These are phyloP conservation scores for Protomyctophum bolini DNA, from an alignment of 2,113 vertebrate genomes.

Conservation along the genomic window DNA sequence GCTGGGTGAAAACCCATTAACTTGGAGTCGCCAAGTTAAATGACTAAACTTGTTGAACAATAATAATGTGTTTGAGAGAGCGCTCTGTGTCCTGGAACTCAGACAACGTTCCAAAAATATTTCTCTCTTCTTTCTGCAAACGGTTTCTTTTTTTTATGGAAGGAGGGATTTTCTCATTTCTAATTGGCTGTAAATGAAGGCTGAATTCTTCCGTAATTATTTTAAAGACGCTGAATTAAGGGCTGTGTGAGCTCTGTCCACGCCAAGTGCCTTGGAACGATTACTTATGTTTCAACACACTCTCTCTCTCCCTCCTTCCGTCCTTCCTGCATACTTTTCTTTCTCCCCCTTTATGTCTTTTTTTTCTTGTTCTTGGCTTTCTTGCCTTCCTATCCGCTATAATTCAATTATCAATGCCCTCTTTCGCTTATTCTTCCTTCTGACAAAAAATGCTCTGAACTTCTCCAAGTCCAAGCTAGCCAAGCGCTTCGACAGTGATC, in stretches of 20 bases:
- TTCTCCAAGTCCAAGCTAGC: too few relatives aligned
- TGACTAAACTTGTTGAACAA: constrained; percentile 57
- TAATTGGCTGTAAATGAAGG: constrained; percentile 34
- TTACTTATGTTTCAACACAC: not conserved
- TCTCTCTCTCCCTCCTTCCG: not conserved
- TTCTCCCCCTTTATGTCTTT: not conserved
- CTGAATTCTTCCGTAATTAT: constrained; percentile 46
- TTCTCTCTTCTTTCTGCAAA: constrained; percentile 25
- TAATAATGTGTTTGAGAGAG: constrained; percentile 25
- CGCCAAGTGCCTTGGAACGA: constrained; percentile 30
- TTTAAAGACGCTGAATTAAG: constrained; percentile 48
- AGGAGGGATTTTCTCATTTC: constrained; percentile 32
- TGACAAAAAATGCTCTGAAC: too few relatives aligned
- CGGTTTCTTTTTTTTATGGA: constrained; percentile 21
- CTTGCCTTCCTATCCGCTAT: too few relatives aligned
- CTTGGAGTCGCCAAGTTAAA: constrained; percentile 50
- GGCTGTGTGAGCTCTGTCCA: constrained; percentile 3
- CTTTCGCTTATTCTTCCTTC: not conserved
- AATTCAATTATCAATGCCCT: not conserved
- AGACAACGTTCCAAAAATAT: not conserved
- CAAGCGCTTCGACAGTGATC: too few relatives aligned
- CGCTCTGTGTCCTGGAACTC: constrained; percentile 11
- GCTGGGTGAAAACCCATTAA: constrained; percentile 58
- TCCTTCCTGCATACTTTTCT: not conserved
- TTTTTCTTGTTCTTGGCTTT: not conserved